A percentile compares a stretch with the other conserved stretches of the same genome.
These are phyloP conservation scores for Rhagonycha lutea DNA, from an alignment of 2,888 invertebrate genomes.

Conservation along the genomic window DNA sequence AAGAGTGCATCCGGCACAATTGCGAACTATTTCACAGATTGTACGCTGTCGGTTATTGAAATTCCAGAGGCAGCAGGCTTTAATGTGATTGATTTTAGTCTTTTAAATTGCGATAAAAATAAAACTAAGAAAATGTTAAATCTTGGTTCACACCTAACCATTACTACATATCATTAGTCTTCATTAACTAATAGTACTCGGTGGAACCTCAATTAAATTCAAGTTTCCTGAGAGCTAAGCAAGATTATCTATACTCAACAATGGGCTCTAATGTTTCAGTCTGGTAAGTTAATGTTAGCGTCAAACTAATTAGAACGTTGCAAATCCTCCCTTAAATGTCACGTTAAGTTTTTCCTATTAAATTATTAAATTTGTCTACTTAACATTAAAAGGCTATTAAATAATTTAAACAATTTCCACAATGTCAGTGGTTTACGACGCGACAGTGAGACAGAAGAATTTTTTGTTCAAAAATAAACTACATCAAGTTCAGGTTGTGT, in stretches of 20 bases:
- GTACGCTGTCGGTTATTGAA: too few relatives aligned
- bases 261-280: constrained; percentile 12
- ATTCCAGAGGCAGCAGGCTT: too few relatives aligned
- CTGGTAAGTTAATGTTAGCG: constrained; percentile 1
- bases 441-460: neutral
- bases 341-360: neutral
- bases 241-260: constrained; percentile 13
- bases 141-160: neutral
- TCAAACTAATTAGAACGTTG: neutral
- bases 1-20: too few relatives aligned
- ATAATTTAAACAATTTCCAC: neutral
- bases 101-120: neutral
- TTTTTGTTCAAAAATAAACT: neutral
- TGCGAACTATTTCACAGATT: too few relatives aligned
- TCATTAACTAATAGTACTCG: constrained; percentile 20
- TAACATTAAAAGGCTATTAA: neutral
- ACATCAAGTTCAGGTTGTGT: neutral
- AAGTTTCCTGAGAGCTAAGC: constrained; percentile 8
- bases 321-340: neutral
- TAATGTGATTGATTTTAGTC: too few relatives aligned
- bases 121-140: neutral
- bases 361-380: neutral
- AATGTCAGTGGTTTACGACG: neutral
- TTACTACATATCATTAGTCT: constrained; percentile 6
- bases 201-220: constrained; percentile 15